A percentile compares a stretch with the other conserved stretches of the same genome.
Evolutionary conservation across 2,888 invertebrate species (phyloP).

Genomic region (Andricus curvator): DNA sequence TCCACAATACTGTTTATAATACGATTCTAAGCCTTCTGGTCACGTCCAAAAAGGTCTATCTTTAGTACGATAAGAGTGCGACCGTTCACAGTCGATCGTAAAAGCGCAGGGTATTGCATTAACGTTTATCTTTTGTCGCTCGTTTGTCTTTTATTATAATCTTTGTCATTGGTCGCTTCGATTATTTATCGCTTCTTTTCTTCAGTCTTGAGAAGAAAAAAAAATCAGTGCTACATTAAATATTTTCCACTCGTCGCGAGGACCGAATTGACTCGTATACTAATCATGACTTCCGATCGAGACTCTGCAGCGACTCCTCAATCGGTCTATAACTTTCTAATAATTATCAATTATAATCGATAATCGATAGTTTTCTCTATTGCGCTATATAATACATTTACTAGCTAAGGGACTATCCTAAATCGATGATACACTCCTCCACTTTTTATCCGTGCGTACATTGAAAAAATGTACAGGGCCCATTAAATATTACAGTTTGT

Average conservation of each 20-base stretch:
- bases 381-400: conserved; percentile 56
- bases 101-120: conserved; percentile 41
- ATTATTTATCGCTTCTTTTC: conserved; percentile 40
- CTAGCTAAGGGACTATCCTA: conserved; percentile 59
- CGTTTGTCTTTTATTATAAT: conserved; percentile 39
- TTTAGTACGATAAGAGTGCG: conserved; percentile 53
- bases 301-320: conserved; percentile 42
- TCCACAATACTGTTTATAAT: conserved; percentile 77
- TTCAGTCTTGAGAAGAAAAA: conserved; percentile 40
- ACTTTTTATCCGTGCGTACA: conserved; percentile 37
- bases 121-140: conserved; percentile 42
- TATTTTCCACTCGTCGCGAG: conserved; percentile 26
- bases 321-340: conserved; percentile 46
- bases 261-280: conserved; percentile 54
- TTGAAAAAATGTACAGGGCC: conserved; percentile 66
- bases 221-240: conserved; percentile 35
- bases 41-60: conserved; percentile 60
- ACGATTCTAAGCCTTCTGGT: conserved; percentile 66
- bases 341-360: conserved; percentile 46
- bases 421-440: conserved; percentile 43
- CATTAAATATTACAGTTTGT: conserved; percentile 70
- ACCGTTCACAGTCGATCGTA: conserved; percentile 46
- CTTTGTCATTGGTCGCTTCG: conserved; percentile 39
- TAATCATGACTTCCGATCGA: conserved; percentile 58
- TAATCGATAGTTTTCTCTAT: conserved; percentile 46